Evolutionary conservation across 2,797 vertebrate species (phyloP), one percentile per base, ranked within the genome.

Genomic region (Lutjanus argentimaculatus): DNA sequence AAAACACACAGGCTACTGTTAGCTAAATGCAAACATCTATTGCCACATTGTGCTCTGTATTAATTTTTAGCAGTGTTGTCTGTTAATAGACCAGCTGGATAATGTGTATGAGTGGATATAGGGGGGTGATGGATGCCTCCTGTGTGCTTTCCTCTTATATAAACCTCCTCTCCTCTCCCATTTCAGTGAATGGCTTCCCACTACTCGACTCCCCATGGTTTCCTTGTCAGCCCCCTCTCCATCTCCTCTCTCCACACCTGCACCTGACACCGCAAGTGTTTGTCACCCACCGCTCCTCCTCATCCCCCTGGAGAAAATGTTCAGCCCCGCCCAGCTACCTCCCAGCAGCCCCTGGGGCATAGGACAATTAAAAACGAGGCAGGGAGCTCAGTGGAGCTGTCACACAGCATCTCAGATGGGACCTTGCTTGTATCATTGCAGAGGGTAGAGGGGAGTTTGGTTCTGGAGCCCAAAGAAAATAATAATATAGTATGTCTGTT

Each of bases 331-430:
- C 89, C 85, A 80, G 69, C 75, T 73, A 61, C 89, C 93, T 93
- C 87, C 92, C 86, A 91, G 93, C 90, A 93, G 88, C 91, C 93
- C 91, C 85, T 77, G 89, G 90, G 90, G 92, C 87, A 82, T 22
- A 79, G 88, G 89, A 93, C 93, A 94, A 94, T 95, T 94, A 95
- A 94, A 92, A 87, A 86, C 65, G 42, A 88, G 79, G 85, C 87
- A 85, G 85, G 30, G 86, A 83, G 91, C 89, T 91, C 87, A 82
- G 82, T 76, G 21, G 70, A 84, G 82, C 83, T 90, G 90, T 91
- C 91, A 75, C 40, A 75, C 72, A 8, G 67, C 72, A 77, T 88
- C 88, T 92, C 86, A 84, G 75, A 79, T 73, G 89, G 89, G 88
- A 87, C 87, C 30, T 53, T 21, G 84, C 52, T 72, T 55, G 84